Base-by-base conservation (phyloP, 2,113 vertebrate genomes). In the Verasper variegatus region DNA sequence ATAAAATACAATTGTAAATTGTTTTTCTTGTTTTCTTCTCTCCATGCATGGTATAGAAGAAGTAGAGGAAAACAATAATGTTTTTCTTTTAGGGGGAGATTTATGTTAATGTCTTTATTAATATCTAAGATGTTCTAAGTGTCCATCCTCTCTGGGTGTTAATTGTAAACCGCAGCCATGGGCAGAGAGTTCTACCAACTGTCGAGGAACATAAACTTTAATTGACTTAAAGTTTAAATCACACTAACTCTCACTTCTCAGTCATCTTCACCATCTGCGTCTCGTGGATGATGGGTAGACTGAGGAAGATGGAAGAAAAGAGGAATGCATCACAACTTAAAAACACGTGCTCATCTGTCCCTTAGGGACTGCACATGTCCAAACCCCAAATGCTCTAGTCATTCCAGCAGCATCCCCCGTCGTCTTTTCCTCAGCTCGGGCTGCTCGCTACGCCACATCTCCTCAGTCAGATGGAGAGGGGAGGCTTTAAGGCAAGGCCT, bases 351-450 rank as follows among this genome's bases (percentile, higher is more conserved):
- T 31, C 21, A 62, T 82, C 62, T 58, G 78, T 86, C 84, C 91
- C 86, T 89, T 8, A 59, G 87, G 91, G 83, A 81, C 5, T 64
- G 85, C 92, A 92, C 91, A 90, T 93, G 91, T 87, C 78, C 66
- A 80, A 86, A 82, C 60, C 80, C 86, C 81, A 82, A 93, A 89
- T 80, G 86, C 74, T 88, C 69, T 14, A 67, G 73, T 81, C 68
- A 47, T 52, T 91, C 87, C 83, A 80, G 86, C 77, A 88, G 87
- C 90, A 80, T 91, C 56, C 85, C 88, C 83, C 58, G 24, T 88
- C 83, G 64, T 20, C 66, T 66, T 67, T 35, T 73, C 60, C 75
- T 82, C 81, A 63, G 64, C 85, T 80, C 60, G 80, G 62, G 76
- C 73, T 85, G 74, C 78, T 77, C 45, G 62, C 75, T 80, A 85